Evolutionary conservation across 2,797 vertebrate genomes (phyloP), one percentile per base, ranked within the genome.

Genomic region (Ctenosaura bakeri): DNA sequence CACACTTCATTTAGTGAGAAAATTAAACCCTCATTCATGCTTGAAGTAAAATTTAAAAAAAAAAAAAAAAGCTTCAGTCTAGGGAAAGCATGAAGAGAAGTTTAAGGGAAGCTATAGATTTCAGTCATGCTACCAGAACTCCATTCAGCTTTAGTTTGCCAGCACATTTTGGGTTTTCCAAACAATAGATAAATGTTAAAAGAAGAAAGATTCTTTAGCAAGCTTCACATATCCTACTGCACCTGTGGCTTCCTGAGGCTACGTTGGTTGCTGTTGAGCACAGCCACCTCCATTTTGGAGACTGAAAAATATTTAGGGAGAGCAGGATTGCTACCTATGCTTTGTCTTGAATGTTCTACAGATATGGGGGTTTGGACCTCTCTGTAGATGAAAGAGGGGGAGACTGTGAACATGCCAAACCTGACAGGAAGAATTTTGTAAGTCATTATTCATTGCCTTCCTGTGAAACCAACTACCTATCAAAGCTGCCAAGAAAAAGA

Each of bases 401-500:
- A 92, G 84, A 91, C 83, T 35, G 52, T 29, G 42, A 88, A 84
- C 80, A 71, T 71, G 81, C 73, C 84, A 62, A 87, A 2, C 82
- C 29, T 92, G 89, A 93, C 69, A 66, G 84, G 73, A 29, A 92
- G 87, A 90, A 87, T 92, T 84, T 91, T 88, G 77, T 86, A 6
- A 93, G 18, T 66, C 85, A 86, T 94, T 94, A 93, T 92, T 91
- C 42, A 89, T 93, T 92, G 92, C 80, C 85, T 91, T 93, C 90
- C 93, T 92, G 88, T 91, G 90, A 94, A 94, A 83, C 71, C 91
- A 94, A 54, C 93, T 91, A 94, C 94, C 78, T 94, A 93, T 92
- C 92, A 95, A 86, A 95, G 83, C 74, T 95, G 93, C 84, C 95
- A 95, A 92, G 92, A 94, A 90, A 94, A 95, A 90, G 89, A 94